phyloP scores from a whole-genome alignment of 2,113 vertebrate genomes.

The Sinocyclocheilus anshuiensis region DNA sequence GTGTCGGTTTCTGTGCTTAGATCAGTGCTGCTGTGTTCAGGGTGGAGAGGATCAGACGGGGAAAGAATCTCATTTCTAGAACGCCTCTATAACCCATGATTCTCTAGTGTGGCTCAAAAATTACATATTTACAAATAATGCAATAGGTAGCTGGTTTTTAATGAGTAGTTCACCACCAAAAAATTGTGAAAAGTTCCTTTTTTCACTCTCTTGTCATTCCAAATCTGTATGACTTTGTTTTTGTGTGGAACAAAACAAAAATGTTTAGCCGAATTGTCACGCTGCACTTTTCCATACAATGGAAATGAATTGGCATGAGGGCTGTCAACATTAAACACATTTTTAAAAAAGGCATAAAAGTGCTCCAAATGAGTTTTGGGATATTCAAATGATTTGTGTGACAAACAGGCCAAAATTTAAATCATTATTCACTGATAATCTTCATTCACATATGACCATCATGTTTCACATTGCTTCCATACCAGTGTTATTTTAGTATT shows the following conservation, averaged over 20 bases:
- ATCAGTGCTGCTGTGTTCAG: not conserved
- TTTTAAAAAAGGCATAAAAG: too few relatives aligned
- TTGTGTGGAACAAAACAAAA: not conserved
- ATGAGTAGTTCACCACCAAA: not conserved
- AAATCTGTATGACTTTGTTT: not conserved
- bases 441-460: too few relatives aligned
- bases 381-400: too few relatives aligned
- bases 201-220: not conserved
- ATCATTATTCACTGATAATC: too few relatives aligned
- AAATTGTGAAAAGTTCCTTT: not conserved
- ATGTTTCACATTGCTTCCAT: too few relatives aligned
- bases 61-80: slow-evolving; percentile 7
- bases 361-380: too few relatives aligned
- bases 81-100: not conserved
- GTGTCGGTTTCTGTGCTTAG: slow-evolving; percentile 45
- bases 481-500: too few relatives aligned
- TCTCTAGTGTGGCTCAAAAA: not conserved
- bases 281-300: not conserved
- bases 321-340: not conserved
- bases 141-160: not conserved
- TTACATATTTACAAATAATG: not conserved
- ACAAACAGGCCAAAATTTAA: too few relatives aligned
- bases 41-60: slow-evolving; percentile 22
- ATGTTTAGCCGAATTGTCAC: not conserved
- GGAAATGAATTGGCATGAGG: not conserved